Evolutionary conservation across 2,113 vertebrate species (phyloP).

Genomic region (Elachura formosa): DNA sequence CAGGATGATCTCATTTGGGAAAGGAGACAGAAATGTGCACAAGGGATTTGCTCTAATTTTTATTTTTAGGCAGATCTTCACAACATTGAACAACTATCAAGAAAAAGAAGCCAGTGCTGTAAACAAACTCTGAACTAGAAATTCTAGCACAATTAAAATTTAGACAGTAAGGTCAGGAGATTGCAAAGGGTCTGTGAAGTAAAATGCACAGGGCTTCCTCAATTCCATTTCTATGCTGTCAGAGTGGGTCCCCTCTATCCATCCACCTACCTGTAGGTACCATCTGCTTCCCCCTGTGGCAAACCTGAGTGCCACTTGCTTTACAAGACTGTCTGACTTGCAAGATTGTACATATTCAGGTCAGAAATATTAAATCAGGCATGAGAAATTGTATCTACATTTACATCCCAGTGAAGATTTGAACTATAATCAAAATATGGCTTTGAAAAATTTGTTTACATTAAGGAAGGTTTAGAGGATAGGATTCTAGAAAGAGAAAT

Average conservation of each 20-base stretch:
- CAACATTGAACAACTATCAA: slow-evolving; percentile 27
- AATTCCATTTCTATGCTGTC: neutral
- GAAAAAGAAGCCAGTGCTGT: neutral
- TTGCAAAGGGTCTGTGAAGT: neutral
- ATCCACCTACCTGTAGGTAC: neutral
- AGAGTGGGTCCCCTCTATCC: neutral
- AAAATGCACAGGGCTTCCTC: neutral
- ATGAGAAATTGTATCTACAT: neutral
- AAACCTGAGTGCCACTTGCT: neutral
- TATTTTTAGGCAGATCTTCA: slow-evolving; percentile 47
- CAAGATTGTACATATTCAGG: neutral
- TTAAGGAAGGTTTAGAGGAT: neutral
- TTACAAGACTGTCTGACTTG: neutral
- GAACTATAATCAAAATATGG: neutral
- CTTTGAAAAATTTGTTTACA: neutral
- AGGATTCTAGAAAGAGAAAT: neutral
- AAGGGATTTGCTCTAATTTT: slow-evolving; percentile 28
- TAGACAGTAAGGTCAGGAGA: neutral
- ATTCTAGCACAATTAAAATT: neutral
- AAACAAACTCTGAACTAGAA: slow-evolving; percentile 36
- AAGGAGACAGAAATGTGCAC: slow-evolving; percentile 15
- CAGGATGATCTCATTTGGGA: slow-evolving; percentile 35
- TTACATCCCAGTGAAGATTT: neutral
- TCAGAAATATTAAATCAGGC: neutral
- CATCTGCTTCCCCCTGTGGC: neutral